Percentiles rank a stretch among this genome's conserved stretches.
Evolutionary conservation across 2,888 invertebrate genomes (phyloP).

Genomic region (Tenthredo scrophulariae): DNA sequence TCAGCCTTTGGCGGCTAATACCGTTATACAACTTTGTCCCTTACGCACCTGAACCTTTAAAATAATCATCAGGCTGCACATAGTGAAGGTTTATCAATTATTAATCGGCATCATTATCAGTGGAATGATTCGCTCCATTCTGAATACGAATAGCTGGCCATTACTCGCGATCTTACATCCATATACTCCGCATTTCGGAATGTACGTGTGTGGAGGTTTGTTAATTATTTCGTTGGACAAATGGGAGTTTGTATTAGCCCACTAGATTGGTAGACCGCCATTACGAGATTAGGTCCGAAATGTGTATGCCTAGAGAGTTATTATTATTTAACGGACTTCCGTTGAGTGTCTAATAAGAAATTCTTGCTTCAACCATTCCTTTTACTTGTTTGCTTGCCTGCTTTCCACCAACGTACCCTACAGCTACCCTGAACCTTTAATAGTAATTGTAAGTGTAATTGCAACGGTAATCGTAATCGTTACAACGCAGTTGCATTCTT

Average conservation of each 20-base stretch:
- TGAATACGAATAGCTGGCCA: not conserved
- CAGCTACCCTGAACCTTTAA: not conserved
- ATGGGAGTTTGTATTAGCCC: conserved; percentile 32
- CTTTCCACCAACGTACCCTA: not conserved
- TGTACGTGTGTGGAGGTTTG: not conserved
- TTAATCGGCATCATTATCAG: not conserved
- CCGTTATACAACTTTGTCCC: not conserved
- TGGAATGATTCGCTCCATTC: not conserved
- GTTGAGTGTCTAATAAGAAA: conserved; percentile 3
- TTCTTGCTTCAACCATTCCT: not conserved
- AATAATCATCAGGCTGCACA: not conserved
- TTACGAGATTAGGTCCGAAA: conserved; percentile 48
- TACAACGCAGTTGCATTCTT: not conserved
- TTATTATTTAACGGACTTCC: conserved; percentile 39
- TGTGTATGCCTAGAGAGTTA: not conserved
- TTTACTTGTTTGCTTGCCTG: not conserved
- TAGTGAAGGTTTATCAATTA: not conserved
- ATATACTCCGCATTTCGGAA: not conserved
- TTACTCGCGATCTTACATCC: not conserved
- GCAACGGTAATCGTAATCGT: conserved; percentile 2
- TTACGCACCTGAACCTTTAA: not conserved
- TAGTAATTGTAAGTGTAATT: conserved; percentile 17
- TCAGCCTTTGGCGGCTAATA: not conserved
- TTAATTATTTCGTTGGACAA: conserved; percentile 35
- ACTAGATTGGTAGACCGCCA: conserved; percentile 25